Conservation (phyloP, 1,140 invertebrate species). For the Reticulitermes speratus region DNA sequence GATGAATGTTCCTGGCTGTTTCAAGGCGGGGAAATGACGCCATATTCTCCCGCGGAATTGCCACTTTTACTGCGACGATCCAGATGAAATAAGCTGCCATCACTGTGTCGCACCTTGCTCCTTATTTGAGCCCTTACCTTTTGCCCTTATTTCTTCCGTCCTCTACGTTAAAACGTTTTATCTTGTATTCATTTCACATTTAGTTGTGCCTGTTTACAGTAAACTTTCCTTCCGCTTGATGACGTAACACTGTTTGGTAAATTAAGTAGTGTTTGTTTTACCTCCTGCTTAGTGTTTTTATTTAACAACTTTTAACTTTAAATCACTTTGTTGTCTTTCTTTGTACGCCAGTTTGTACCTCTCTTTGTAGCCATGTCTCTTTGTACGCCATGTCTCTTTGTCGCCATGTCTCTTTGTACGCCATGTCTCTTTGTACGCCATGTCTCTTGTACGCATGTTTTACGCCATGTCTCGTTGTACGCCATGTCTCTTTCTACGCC, state of each 20-base stretch:
- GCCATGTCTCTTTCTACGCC: no score
- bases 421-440: background rate
- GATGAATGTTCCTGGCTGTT: slow-evolving; percentile 15
- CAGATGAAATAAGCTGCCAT: background rate
- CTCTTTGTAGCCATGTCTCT: background rate
- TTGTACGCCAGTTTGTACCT: background rate
- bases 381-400: background rate
- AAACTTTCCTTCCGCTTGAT: no score
- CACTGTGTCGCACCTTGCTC: background rate
- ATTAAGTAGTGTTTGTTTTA: no score
- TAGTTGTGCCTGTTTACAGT: no score
- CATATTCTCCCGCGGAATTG: background rate
- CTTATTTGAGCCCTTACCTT: background rate
- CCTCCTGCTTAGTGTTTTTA: no score
- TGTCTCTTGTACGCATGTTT: no score
- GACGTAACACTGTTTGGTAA: no score
- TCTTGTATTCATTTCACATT: no score
- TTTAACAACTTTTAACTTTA: no score
- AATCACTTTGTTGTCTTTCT: background rate
- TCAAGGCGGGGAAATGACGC: slow-evolving; percentile 12
- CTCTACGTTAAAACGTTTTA: no score
- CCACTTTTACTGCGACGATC: slow-evolving; percentile 1
- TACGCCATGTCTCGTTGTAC: no score
- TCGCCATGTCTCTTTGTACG: background rate
- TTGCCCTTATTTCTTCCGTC: background rate